Percentiles rank a stretch among this genome's conserved stretches.
Conservation (phyloP, 2,888 invertebrate species). For the Lasioglossum lativentre region DNA sequence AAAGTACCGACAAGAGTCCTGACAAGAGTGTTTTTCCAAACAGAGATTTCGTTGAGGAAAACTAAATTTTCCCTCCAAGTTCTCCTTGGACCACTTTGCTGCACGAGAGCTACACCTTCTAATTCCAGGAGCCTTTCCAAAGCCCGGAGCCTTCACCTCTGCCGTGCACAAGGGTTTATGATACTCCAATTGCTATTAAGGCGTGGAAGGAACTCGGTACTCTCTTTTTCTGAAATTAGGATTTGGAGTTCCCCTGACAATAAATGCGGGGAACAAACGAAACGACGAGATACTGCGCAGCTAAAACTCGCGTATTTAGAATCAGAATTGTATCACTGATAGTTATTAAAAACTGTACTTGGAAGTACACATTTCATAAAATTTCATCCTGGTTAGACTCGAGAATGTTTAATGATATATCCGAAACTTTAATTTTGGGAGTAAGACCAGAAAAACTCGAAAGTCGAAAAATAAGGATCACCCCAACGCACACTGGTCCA, state of each 20-base stretch:
- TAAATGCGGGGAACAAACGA: neutral
- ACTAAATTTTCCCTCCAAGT: neutral
- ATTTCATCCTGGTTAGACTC: no score
- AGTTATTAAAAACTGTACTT: no score
- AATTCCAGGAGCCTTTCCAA: neutral
- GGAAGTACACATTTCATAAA: no score
- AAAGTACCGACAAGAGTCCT: neutral
- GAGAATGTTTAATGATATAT: no score
- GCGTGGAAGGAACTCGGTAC: neutral
- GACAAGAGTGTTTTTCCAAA: constrained; percentile 10
- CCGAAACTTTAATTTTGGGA: no score
- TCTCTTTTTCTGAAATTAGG: constrained; percentile 5
- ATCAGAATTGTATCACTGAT: no score
- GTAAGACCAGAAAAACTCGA: no score
- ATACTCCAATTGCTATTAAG: constrained; percentile 5
- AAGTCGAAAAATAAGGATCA: no score
- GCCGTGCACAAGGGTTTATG: neutral
- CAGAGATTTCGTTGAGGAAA: neutral
- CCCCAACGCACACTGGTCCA: no score
- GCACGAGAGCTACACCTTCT: constrained; percentile 1
- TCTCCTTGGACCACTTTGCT: neutral
- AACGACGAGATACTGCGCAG: neutral
- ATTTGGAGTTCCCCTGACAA: neutral
- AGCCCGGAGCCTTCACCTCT: neutral
- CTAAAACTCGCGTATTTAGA: no score